Percentiles rank a stretch among this genome's conserved stretches.
Conservation (phyloP, 2,113 vertebrate species). For the Zapornia atra region DNA sequence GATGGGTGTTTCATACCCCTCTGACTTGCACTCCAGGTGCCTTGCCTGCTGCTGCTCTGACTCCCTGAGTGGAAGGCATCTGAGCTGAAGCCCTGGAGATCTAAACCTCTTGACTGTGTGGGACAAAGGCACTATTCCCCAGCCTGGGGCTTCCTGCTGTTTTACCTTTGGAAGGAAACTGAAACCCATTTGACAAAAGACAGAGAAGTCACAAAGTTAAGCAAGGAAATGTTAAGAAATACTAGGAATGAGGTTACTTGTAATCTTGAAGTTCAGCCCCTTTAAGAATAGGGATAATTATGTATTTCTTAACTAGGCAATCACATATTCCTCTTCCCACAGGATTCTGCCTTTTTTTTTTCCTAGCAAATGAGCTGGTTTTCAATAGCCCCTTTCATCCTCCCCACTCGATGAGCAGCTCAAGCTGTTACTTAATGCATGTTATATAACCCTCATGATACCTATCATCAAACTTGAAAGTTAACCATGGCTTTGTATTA, state of each 20-base stretch:
- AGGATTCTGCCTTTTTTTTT: not conserved
- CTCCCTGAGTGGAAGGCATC: not conserved
- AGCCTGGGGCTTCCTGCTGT: not conserved
- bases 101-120: not conserved
- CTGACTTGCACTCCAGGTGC: rapidly evolving
- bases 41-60: not conserved
- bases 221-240: not conserved
- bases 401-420: not conserved
- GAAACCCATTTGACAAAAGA: not conserved
- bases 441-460: not conserved
- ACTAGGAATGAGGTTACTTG: not conserved
- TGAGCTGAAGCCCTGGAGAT: not conserved
- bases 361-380: not conserved
- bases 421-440: not conserved
- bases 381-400: not conserved
- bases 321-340: not conserved
- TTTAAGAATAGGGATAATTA: not conserved
- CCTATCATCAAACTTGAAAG: too few species aligned
- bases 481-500: too few species aligned
- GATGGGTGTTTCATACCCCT: not conserved
- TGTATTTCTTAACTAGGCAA: not conserved
- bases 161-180: not conserved
- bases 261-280: not conserved
- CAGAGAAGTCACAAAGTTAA: not conserved
- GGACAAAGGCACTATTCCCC: not conserved